Evolutionary conservation across 2,888 invertebrate species (phyloP).

Genomic region (Alloscopus bannaensis): DNA sequence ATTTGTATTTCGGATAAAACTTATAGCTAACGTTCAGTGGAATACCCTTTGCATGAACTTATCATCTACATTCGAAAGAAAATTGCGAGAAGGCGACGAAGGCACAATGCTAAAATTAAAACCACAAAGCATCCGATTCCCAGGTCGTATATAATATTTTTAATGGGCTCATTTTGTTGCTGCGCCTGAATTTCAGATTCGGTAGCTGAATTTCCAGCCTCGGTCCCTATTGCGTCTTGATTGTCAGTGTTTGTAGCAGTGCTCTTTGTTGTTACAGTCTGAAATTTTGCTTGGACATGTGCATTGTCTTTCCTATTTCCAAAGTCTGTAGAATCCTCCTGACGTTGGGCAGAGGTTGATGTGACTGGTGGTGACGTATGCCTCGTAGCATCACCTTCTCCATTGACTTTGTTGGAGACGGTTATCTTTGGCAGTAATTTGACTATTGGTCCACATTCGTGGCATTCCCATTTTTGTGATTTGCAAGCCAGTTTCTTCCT

Average conservation of each 20-base stretch:
- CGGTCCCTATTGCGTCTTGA: background rate
- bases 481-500: conserved; percentile 87
- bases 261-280: conserved; percentile 22
- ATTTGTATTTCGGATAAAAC: too few species aligned
- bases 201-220: background rate
- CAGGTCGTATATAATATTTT: conserved; percentile 45
- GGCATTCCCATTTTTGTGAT: conserved; percentile 82
- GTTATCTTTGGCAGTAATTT: conserved; percentile 21
- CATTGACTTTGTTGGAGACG: background rate
- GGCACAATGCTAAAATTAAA: conserved; percentile 47
- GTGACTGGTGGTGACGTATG: too few species aligned
- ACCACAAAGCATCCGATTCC: conserved; percentile 43
- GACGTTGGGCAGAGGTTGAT: background rate
- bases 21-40: too few species aligned
- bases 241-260: conserved; percentile 14
- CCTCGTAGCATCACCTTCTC: background rate
- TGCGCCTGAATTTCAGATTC: background rate
- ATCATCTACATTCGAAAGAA: conserved; percentile 30
- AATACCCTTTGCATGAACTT: background rate
- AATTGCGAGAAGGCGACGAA: conserved; percentile 39
- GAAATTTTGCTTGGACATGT: too few species aligned
- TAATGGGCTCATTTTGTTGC: conserved; percentile 40
- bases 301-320: conserved; percentile 4
- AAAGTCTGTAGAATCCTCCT: background rate
- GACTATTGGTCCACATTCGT: conserved; percentile 78